Conservation (phyloP, 2,113 vertebrate species). For the Trichomycterus rosablanca region DNA sequence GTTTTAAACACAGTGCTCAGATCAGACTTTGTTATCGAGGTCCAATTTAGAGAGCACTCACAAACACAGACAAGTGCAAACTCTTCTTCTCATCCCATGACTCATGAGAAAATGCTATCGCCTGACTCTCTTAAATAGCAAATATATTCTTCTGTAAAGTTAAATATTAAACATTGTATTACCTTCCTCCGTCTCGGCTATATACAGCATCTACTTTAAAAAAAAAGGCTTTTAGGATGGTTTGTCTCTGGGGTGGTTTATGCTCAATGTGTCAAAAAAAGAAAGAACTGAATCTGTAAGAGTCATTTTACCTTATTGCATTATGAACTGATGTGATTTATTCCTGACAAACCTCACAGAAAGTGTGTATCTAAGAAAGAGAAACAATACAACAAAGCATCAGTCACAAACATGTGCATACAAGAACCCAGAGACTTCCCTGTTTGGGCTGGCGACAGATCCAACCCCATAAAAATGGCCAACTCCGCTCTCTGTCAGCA, state of each 20-base stretch:
- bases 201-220: too few species aligned
- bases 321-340: conserved; percentile 18
- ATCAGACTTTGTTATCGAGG: conserved; percentile 29
- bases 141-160: too few species aligned
- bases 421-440: conserved; percentile 9
- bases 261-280: conserved; percentile 42
- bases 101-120: conserved; percentile 7
- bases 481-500: too few species aligned
- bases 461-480: conserved; percentile 25
- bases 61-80: not conserved
- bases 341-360: not conserved
- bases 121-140: too few species aligned
- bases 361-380: not conserved
- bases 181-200: too few species aligned
- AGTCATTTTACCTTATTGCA: conserved; percentile 22
- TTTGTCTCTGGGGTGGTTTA: too few species aligned
- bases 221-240: too few species aligned
- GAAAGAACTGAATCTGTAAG: conserved; percentile 23
- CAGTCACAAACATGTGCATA: not conserved
- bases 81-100: not conserved
- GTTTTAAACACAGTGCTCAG: conserved; percentile 25
- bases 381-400: not conserved
- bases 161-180: too few species aligned
- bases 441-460: conserved; percentile 40
- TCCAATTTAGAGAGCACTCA: conserved; percentile 25